Conservation (phyloP, 2,888 invertebrate species). For the Xestobium rufovillosum region DNA sequence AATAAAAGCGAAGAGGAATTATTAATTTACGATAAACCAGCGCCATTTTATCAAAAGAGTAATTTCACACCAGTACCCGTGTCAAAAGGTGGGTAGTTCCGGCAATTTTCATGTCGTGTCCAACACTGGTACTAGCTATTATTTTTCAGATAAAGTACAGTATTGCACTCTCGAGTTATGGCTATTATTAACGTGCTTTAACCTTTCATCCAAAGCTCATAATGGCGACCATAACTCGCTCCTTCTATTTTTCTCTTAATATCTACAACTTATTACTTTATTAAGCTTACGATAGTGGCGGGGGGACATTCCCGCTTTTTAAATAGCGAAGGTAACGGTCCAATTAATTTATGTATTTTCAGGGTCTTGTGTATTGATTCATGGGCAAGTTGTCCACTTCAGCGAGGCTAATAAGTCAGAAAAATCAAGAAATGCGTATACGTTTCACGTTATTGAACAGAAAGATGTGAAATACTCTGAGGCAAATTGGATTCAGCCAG, state of each 20-base stretch:
- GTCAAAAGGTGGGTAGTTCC: conserved; percentile 61
- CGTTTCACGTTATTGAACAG: conserved; percentile 87
- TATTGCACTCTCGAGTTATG: no score
- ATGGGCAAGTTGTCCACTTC: conserved; percentile 90
- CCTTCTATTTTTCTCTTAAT: no score
- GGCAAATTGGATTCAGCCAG: conserved; percentile 83
- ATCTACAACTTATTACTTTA: no score
- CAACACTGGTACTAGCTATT: background rate
- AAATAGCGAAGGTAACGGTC: no score
- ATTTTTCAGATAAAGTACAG: no score
- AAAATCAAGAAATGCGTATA: conserved; percentile 86
- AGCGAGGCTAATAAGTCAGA: conserved; percentile 79
- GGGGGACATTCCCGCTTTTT: no score
- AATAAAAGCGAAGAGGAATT: conserved; percentile 53
- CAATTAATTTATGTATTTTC: no score
- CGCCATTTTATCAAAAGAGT: conserved; percentile 61
- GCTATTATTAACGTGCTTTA: no score
- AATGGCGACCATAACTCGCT: no score
- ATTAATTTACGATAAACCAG: conserved; percentile 61
- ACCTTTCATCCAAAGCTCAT: no score
- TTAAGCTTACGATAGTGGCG: no score
- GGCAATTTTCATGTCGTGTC: background rate
- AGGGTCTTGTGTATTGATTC: conserved; percentile 83
- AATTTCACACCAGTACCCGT: conserved; percentile 75
- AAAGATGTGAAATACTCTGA: conserved; percentile 64